Evolutionary conservation across 2,113 vertebrate genomes (phyloP).

Genomic region (Tamias sibiricus): DNA sequence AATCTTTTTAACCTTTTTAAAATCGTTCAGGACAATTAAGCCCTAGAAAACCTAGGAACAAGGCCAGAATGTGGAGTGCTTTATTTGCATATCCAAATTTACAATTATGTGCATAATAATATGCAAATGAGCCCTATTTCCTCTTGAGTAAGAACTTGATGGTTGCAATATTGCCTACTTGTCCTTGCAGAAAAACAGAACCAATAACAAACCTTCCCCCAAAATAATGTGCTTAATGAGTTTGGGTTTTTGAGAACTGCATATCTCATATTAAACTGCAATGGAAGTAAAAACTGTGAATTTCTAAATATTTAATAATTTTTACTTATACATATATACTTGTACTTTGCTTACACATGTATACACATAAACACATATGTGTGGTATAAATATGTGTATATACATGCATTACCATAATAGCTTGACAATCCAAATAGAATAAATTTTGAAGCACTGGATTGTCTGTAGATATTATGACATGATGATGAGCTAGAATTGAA

Average conservation of each 20-base stretch:
- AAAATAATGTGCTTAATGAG: slow-evolving; percentile 2
- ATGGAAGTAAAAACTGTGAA: not conserved
- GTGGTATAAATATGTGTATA: not conserved
- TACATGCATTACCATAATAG: not conserved
- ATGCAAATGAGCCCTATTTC: slow-evolving; percentile 65
- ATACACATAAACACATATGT: not conserved
- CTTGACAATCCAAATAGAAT: not conserved
- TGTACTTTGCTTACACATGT: not conserved
- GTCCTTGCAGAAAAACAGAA: slow-evolving; percentile 21
- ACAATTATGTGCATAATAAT: slow-evolving; percentile 55
- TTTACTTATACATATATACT: not conserved
- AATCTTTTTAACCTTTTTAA: slow-evolving; percentile 57
- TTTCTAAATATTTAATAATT: not conserved
- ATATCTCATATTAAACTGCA: not conserved
- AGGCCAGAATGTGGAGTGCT: slow-evolving; percentile 26
- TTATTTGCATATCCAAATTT: slow-evolving; percentile 60
- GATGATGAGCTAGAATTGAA: not conserved
- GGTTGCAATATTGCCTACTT: slow-evolving; percentile 22
- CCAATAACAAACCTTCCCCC: not conserved
- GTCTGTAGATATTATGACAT: not conserved
- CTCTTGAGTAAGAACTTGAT: slow-evolving; percentile 47
- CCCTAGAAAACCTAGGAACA: slow-evolving; percentile 58
- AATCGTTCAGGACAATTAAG: slow-evolving; percentile 60
- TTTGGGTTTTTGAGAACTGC: not conserved
- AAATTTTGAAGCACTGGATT: not conserved